Evolutionary conservation across 2,888 invertebrate genomes (phyloP), one percentile per base, ranked within the genome.

Genomic region (Rosalia funebris): DNA sequence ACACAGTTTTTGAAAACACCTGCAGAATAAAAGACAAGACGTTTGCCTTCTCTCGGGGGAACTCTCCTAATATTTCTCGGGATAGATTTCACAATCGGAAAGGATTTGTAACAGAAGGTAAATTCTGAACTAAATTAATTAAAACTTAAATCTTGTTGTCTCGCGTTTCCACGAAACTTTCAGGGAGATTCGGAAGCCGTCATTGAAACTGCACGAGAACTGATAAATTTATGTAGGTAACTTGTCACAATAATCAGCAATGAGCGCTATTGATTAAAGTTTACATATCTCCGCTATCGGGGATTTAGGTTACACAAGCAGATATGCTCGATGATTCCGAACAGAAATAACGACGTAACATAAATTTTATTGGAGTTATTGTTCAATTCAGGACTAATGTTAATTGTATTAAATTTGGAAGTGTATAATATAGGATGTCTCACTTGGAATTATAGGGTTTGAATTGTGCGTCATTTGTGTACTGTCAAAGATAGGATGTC

Each of bases 71-170:
- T 25, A 25, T 25, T 25, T 25, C 25, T 25, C 25, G 25, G 25
- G 25, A 7, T 7, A 25, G 25, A 25, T 5, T 14, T n/a, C 17
- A 34, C 47, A 47, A 47, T 34, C n/a, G 15, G 34, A 42, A 44
- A 34, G 44, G 60, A 48, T 60, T 48, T 56, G 60, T 48, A 55
- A 56, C 60, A 56, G 60, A 60, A 60, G 55, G 60, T 60, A 56
- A 56, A 60, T 60, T 60, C 56, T 25, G 48, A 60, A 60, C 60
- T 60, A 60, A 60, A 60, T 56, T 60, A 60, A 60, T 60, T 60
- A 60, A 60, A 60, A 60, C 60, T 60, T 60, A 63, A 61, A 58
- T 45, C 56, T 45, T 32, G 48, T 47, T 39, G 32, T 47, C 34
- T 47, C 47, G 36, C 34, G 34, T 47, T 47, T 47, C 17, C 17